Conservation (phyloP, 2,113 vertebrate genomes). For the Scytalopus superciliaris region DNA sequence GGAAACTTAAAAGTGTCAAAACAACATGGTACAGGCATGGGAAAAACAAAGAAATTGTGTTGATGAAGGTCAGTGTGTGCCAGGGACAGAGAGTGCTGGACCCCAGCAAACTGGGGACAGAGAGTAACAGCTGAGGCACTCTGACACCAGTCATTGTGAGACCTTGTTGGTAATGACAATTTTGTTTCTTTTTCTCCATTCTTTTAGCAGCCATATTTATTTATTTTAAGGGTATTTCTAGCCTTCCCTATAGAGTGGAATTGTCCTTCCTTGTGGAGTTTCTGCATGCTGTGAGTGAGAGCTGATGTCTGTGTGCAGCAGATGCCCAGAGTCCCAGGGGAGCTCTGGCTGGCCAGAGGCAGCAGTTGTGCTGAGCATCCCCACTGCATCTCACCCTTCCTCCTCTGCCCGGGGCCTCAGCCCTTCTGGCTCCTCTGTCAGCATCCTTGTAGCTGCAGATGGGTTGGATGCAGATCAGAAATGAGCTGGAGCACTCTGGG, state of each 20-base stretch:
- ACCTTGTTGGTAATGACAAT: neutral
- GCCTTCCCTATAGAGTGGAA: neutral
- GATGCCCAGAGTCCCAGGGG: neutral
- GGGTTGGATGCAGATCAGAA: neutral
- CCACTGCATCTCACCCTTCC: neutral
- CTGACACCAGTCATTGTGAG: neutral
- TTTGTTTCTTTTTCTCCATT: neutral
- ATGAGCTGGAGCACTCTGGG: neutral
- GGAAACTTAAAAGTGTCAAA: neutral
- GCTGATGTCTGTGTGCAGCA: neutral
- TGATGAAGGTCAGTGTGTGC: neutral
- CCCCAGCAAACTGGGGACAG: neutral
- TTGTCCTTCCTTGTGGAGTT: neutral
- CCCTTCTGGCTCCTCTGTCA: neutral
- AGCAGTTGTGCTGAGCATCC: neutral
- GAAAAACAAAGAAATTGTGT: neutral
- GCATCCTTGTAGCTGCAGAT: neutral
- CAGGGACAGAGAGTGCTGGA: neutral
- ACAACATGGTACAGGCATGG: rapidly evolving
- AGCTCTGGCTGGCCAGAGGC: neutral
- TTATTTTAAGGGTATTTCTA: neutral
- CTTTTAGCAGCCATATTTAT: neutral
- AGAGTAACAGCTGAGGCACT: neutral
- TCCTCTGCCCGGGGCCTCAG: neutral
- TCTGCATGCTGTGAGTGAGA: neutral